phyloP scores from a whole-genome alignment of 1,140 invertebrate genomes.

The Papilio dardanus region DNA sequence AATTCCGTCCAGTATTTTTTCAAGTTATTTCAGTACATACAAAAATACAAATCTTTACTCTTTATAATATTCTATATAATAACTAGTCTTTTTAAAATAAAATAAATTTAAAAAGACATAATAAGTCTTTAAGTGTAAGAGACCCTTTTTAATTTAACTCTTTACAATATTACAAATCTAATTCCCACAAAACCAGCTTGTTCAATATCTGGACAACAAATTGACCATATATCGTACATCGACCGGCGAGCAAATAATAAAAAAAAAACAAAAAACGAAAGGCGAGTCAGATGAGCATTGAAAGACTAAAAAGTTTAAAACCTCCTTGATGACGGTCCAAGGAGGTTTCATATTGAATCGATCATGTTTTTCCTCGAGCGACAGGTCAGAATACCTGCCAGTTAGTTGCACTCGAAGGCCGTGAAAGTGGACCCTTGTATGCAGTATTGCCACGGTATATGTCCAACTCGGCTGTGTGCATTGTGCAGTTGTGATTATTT shows the following conservation, averaged over 20 bases:
- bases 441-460: not conserved
- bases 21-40: no score
- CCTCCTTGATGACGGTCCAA: not conserved
- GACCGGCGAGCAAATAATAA: not conserved
- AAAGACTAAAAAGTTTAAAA: not conserved
- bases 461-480: not conserved
- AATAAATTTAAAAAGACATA: no score
- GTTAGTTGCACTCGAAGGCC: not conserved
- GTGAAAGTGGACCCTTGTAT: slow-evolving; percentile 27
- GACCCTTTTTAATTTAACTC: not conserved
- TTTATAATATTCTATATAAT: no score
- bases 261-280: not conserved
- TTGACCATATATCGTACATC: not conserved
- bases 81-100: no score
- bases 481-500: not conserved
- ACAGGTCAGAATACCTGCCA: slow-evolving; percentile 23
- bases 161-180: not conserved
- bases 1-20: no score
- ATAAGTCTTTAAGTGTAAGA: no score
- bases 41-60: no score
- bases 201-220: not conserved
- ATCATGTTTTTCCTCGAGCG: slow-evolving; percentile 5
- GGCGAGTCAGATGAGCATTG: not conserved
- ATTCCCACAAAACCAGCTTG: not conserved
- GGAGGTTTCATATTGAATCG: not conserved